A percentile compares a stretch with the other conserved stretches of the same genome.
phyloP scores from a whole-genome alignment of 2,888 invertebrate species.

The Tholera decimalis region DNA sequence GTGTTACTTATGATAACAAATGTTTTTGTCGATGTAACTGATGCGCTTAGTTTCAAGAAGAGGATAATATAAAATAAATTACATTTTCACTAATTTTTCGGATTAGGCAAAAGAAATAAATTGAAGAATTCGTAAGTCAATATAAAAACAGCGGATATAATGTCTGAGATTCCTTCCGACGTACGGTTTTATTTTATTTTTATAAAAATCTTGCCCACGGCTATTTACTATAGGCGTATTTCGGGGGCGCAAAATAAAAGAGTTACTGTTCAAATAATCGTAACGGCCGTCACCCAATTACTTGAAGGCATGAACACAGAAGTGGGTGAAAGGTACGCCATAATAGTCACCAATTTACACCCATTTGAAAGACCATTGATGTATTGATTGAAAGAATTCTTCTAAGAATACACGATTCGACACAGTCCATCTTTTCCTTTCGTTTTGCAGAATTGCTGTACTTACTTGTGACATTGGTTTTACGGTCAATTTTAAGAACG shows the following conservation, averaged over 20 bases:
- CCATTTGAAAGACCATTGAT: constrained; percentile 77
- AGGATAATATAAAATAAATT: constrained; percentile 17
- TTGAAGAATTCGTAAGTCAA: constrained; percentile 7
- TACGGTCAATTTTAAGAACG: constrained; percentile 67
- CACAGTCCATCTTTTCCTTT: constrained; percentile 72
- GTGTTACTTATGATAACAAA: constrained; percentile 33
- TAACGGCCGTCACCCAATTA: constrained; percentile 67
- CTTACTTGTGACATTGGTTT: constrained; percentile 69
- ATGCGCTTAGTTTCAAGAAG: constrained; percentile 9
- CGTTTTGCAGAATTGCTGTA: constrained; percentile 67
- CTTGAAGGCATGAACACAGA: constrained; percentile 66
- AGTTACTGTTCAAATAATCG: constrained; percentile 65
- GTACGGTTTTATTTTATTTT: constrained; percentile 55
- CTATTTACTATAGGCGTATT: constrained; percentile 45
- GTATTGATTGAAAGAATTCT: constrained; percentile 75
- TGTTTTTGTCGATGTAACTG: constrained; percentile 26
- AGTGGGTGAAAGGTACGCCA: constrained; percentile 82
- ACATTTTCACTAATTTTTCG: constrained; percentile 26
- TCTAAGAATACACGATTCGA: constrained; percentile 75
- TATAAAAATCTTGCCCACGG: constrained; percentile 26
- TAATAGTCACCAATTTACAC: constrained; percentile 80
- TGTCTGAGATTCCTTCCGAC: constrained; percentile 20
- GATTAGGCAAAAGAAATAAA: constrained; percentile 20
- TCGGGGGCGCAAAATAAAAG: constrained; percentile 52
- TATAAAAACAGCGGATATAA: background rate